A percentile compares a stretch with the other conserved stretches of the same genome.
Evolutionary conservation across 64 coral and sea anemone species (phyloP).

Genomic region (Actinia tenebrosa): DNA sequence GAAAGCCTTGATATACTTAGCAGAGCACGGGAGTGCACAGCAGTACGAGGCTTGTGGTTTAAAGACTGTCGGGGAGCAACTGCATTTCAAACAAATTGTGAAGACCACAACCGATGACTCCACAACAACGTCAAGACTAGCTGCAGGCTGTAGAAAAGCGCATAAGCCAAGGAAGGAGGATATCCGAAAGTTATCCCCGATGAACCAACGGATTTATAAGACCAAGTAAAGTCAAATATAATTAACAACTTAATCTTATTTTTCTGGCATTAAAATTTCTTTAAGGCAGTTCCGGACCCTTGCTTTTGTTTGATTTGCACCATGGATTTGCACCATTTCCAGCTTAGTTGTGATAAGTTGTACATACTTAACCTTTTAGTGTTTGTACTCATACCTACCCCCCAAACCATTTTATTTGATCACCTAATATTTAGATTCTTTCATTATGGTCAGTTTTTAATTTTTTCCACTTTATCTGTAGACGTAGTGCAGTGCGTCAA

Average conservation of each 20-base stretch:
- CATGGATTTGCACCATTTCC: too few species aligned
- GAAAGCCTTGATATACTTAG: not conserved
- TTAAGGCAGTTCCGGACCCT: too few species aligned
- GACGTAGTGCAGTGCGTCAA: not conserved
- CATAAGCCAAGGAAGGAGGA: not conserved
- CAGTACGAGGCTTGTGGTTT: constrained; percentile 14
- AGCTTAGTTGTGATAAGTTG: too few species aligned
- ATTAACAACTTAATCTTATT: too few species aligned
- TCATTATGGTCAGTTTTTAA: not conserved
- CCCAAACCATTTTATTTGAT: too few species aligned
- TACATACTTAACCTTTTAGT: too few species aligned
- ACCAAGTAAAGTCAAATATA: not conserved
- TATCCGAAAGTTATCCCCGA: not conserved
- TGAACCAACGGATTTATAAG: not conserved
- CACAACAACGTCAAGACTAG: too few species aligned
- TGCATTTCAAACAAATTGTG: not conserved
- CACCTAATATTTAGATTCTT: not conserved
- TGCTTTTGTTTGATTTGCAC: too few species aligned
- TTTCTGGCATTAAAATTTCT: too few species aligned
- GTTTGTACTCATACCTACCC: too few species aligned
- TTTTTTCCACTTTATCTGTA: not conserved
- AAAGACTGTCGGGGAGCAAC: constrained; percentile 19
- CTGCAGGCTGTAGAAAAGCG: not conserved
- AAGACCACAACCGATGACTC: not conserved
- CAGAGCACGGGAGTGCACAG: not conserved